Base-by-base conservation (phyloP, 2,888 invertebrate species). In the Exocentrus adspersus region DNA sequence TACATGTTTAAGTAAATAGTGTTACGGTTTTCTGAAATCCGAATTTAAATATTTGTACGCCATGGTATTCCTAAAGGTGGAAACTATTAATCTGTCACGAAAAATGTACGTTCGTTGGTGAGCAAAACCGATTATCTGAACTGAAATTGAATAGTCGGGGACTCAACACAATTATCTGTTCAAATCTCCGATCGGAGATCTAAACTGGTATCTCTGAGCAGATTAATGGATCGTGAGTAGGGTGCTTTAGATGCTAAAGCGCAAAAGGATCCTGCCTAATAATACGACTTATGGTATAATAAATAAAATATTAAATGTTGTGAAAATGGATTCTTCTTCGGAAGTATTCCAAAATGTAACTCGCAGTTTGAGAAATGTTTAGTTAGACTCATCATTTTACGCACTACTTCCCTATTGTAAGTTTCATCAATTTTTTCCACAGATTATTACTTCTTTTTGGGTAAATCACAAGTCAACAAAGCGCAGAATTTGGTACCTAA, bases 141-240 rank as follows among this genome's bases (percentile, higher is more conserved):
- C 14, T 37, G 37, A 37, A 37, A 37, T 37, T 37, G 37, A 37
- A 37, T 37, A 14, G 37, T 37, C 14, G 37, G 37, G 37, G 37
- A 14, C 37, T 37, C 37, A 37, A 37, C 37, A 37, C 37, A 37
- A 37, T 37, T 37, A 37, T 37, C 37, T 37, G 37, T 37, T 37
- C 37, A 37, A 37, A 37, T 37, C 37, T 37, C 37, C 12, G 37
- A 37, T 37, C 37, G 37, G 37, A 37, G 37, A 37, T 37, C 37
- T 37, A 14, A 37, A 37, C 37, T 37, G 37, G 14, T 37, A 37
- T 37, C 37, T 37, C 37, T 37, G 37, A 37, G 37, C 37, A 37
- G 37, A 37, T 37, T 37, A 37, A 37, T 37, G 37, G 37, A 37
- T 37, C 37, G 37, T 37, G 37, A 37, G 37, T 37, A 14, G 37